These are phyloP conservation scores for Vombatus ursinus DNA, from an alignment of 2,113 vertebrate genomes.

Conservation along the genomic window DNA sequence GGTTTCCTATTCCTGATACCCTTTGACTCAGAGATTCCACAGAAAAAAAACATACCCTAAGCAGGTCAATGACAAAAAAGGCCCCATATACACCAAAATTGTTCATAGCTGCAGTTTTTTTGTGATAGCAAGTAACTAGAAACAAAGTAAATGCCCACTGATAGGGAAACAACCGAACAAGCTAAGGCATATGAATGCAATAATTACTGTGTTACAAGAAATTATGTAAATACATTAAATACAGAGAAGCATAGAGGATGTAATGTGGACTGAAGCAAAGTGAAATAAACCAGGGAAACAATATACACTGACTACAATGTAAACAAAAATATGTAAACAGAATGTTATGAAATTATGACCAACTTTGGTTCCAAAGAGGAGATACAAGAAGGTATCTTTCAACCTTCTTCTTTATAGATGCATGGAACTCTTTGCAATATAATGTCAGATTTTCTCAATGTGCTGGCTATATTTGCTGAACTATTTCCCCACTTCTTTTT, in stretches of 20 bases:
- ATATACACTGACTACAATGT: neutral
- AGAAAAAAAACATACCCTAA: neutral
- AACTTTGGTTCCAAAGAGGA: neutral
- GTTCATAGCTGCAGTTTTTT: neutral
- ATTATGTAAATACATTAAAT: neutral
- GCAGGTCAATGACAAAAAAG: neutral
- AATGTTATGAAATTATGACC: neutral
- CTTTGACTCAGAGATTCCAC: neutral
- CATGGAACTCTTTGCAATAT: neutral
- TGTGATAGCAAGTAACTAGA: no score
- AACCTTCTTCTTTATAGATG: neutral
- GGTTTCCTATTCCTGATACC: neutral
- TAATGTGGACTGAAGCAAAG: neutral
- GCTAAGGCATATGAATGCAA: neutral
- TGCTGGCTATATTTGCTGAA: neutral
- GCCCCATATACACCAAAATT: neutral
- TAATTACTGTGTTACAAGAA: neutral
- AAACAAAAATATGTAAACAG: neutral
- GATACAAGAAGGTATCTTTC: neutral
- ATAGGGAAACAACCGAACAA: neutral
- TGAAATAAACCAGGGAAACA: neutral
- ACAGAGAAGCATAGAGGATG: neutral
- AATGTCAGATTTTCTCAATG: neutral
- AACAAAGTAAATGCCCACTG: neutral
- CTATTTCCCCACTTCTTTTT: neutral